phyloP scores from a whole-genome alignment of 2,888 invertebrate species.

The Lottia gigantea region DNA sequence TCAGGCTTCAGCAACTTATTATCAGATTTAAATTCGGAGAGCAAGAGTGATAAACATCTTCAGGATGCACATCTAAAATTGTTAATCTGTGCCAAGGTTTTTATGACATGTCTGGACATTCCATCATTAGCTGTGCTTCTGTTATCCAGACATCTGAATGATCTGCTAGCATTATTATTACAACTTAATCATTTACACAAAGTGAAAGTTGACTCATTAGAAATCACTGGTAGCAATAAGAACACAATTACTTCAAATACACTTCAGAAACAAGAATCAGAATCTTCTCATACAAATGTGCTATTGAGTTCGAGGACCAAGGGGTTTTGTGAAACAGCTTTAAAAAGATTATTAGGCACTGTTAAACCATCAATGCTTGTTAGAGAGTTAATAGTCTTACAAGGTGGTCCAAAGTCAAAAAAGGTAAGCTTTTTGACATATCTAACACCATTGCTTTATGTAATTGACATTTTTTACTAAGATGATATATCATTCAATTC shows the following conservation, averaged over 20 bases:
- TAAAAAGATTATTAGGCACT: conserved; percentile 72
- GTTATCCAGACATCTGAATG: conserved; percentile 73
- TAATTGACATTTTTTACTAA: no score
- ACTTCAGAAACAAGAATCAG: not conserved
- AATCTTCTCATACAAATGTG: not conserved
- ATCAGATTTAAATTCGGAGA: not conserved
- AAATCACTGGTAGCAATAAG: not conserved
- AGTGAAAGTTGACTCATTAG: not conserved
- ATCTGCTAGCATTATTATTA: conserved; percentile 77
- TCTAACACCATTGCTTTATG: no score
- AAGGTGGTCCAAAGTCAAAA: conserved; percentile 49
- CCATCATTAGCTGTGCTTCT: conserved; percentile 72
- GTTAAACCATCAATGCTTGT: conserved; percentile 76
- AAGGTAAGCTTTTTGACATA: not conserved
- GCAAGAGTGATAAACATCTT: not conserved
- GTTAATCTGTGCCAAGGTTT: conserved; percentile 38
- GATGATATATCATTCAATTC: no score
- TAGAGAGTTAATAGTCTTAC: conserved; percentile 78
- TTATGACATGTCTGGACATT: conserved; percentile 38
- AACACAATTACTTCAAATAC: not conserved
- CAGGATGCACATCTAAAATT: conserved; percentile 35
- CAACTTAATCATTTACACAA: conserved; percentile 74
- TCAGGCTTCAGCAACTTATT: conserved; percentile 60
- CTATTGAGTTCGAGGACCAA: conserved; percentile 16
- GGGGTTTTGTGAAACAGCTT: conserved; percentile 46